Evolutionary conservation across 2,113 vertebrate genomes (phyloP), one percentile per base, ranked within the genome.

Genomic region (Mobula hypostoma): DNA sequence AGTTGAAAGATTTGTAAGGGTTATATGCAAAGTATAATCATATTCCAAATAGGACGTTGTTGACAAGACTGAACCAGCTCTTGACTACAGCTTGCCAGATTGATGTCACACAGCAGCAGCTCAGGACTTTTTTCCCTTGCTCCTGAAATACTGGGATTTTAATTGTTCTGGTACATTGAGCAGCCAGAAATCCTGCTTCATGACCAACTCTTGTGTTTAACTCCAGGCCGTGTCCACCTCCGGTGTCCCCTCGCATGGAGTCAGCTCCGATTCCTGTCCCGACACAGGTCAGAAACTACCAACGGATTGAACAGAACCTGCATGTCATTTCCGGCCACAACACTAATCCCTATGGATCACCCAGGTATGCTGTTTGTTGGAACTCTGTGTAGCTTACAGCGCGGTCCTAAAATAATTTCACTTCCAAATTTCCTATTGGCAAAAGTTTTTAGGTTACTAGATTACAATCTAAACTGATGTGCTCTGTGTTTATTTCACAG

Each of bases 261-360:
- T 98, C 98, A 0, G 98, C 97, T 0, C 98, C 99, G 0, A 98
- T 99, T 96, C 98, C 99, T 0, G 99, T 99, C 94, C 99, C 98
- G 94, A 99, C 98, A 1, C 99, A 99, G 96, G 97, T 99, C 1
- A 98, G 98, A 94, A 99, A 99, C 96, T 99, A 99, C 94, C 98
- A 99, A 95, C 98, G 98, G 94, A 99, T 99, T 87, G 99, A 99
- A 58, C 99, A 99, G 97, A 98, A 99, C 95, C 98, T 99, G 19
- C 98, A 97, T 94, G 98, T 98, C 94, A 97, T 97, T 95, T 96
- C 96, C 94, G 96, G 95, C 97, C 98, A 94, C 5, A 96, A 96
- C 61, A 95, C 97, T 94, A 97, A 98, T 7, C 96, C 97, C 27
- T 98, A 98, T 91, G 97, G 97, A 94, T 99, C 98, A 40, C 98